These are phyloP conservation scores for Mycetomoellerius zeteki DNA, from an alignment of 1,140 invertebrate genomes.

Conservation along the genomic window DNA sequence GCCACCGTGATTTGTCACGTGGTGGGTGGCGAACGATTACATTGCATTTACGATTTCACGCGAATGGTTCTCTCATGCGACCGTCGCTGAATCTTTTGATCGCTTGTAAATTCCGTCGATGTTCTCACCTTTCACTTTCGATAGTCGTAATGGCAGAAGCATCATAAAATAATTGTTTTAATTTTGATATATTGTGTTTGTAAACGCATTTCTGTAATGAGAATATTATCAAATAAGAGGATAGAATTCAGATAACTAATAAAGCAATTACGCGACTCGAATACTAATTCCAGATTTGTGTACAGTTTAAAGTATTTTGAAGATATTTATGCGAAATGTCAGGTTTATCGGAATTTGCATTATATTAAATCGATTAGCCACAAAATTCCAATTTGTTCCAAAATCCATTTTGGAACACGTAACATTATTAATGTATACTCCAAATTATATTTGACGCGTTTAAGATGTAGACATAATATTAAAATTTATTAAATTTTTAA, in stretches of 20 bases:
- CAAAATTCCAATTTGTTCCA: not conserved
- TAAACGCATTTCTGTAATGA: not conserved
- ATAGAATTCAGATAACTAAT: not conserved
- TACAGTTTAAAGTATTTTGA: not conserved
- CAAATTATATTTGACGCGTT: not conserved
- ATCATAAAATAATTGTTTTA: not conserved
- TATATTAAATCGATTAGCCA: not conserved
- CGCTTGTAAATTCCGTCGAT: constrained; percentile 58
- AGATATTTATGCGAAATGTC: not conserved
- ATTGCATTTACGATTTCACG: constrained; percentile 86
- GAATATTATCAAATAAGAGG: not conserved
- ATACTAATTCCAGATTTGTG: not conserved
- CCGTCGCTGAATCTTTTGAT: not conserved
- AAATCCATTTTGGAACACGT: not conserved
- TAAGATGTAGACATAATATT: not conserved
- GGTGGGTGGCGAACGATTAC: constrained; percentile 85
- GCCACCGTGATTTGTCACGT: constrained; percentile 84
- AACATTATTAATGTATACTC: not conserved
- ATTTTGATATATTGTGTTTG: not conserved
- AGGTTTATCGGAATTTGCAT: not conserved
- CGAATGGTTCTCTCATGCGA: constrained; percentile 65
- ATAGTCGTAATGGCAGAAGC: not conserved
- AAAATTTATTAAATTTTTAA: not conserved
- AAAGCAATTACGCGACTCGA: not conserved
- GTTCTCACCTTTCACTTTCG: constrained; percentile 5